Conservation (phyloP, 2,113 vertebrate species). For the Brachirus orientalis region DNA sequence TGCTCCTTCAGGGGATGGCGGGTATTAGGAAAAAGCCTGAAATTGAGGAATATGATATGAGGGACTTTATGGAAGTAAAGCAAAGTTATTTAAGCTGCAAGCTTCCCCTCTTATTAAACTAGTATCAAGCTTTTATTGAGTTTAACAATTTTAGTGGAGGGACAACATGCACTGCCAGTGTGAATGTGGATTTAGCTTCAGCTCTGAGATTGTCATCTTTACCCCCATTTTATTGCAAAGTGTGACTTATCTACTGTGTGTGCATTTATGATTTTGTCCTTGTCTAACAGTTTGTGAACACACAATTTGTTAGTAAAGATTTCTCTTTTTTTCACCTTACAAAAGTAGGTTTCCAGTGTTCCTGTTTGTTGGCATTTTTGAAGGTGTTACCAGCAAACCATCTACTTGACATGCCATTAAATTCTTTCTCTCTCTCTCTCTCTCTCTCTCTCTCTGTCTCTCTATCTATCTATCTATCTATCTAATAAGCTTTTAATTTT, state of each 20-base stretch:
- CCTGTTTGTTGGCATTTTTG: conserved; percentile 59
- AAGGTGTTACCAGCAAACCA: conserved; percentile 64
- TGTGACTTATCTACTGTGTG: conserved; percentile 22
- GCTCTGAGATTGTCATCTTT: conserved; percentile 56
- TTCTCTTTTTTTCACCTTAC: neutral
- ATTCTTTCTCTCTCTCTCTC: conserved; percentile 61
- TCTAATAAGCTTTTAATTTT: conserved; percentile 77
- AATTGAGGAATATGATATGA: conserved; percentile 81
- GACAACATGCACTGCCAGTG: conserved; percentile 59
- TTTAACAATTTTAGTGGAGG: conserved; percentile 80
- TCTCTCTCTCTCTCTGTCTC: conserved; percentile 61
- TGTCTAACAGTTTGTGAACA: conserved; percentile 26
- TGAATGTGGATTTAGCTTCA: conserved; percentile 38
- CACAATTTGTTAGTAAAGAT: conserved; percentile 9
- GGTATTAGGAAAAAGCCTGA: conserved; percentile 77
- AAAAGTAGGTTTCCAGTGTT: conserved; percentile 14
- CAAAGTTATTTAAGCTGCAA: conserved; percentile 78
- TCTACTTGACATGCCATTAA: conserved; percentile 71
- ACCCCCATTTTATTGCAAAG: conserved; percentile 57
- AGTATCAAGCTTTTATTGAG: conserved; percentile 82
- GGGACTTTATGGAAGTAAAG: conserved; percentile 76
- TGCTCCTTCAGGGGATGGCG: conserved; percentile 75
- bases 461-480: conserved; percentile 71
- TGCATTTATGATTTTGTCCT: conserved; percentile 41
- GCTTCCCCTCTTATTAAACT: conserved; percentile 82